A percentile compares a stretch with the other conserved stretches of the same genome.
phyloP scores from a whole-genome alignment of 2,888 invertebrate species.

The Conistra vaccinii region DNA sequence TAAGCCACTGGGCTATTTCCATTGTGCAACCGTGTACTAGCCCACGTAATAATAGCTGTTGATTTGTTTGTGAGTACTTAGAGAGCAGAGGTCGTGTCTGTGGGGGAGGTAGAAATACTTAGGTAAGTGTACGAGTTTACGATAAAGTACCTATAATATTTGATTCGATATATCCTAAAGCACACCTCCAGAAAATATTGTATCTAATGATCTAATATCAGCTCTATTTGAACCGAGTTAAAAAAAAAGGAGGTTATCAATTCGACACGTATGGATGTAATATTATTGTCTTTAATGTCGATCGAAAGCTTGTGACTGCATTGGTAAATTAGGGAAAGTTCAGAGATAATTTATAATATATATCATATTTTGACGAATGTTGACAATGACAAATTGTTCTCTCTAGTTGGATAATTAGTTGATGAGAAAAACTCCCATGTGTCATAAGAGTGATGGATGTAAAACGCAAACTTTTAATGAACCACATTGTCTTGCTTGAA shows the following conservation, averaged over 20 bases:
- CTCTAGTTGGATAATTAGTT: slow-evolving; percentile 31
- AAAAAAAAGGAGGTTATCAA: too few species aligned
- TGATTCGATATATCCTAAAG: background rate
- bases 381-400: slow-evolving; percentile 42
- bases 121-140: background rate
- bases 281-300: background rate
- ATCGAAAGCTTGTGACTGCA: background rate
- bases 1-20: slow-evolving; percentile 69
- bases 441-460: slow-evolving; percentile 27
- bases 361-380: background rate
- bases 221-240: background rate
- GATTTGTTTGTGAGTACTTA: slow-evolving; percentile 40
- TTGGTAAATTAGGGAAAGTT: background rate
- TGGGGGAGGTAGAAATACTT: slow-evolving; percentile 10
- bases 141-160: background rate
- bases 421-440: slow-evolving; percentile 12
- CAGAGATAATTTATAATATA: background rate
- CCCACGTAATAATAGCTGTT: slow-evolving; percentile 57
- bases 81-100: slow-evolving; percentile 6
- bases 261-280: too few species aligned
- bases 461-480: background rate
- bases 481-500: background rate
- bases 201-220: background rate
- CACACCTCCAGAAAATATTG: background rate
- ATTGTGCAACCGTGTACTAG: slow-evolving; percentile 50